Base-by-base conservation (phyloP, 2,113 vertebrate genomes). In the Lampris megalopsis region DNA sequence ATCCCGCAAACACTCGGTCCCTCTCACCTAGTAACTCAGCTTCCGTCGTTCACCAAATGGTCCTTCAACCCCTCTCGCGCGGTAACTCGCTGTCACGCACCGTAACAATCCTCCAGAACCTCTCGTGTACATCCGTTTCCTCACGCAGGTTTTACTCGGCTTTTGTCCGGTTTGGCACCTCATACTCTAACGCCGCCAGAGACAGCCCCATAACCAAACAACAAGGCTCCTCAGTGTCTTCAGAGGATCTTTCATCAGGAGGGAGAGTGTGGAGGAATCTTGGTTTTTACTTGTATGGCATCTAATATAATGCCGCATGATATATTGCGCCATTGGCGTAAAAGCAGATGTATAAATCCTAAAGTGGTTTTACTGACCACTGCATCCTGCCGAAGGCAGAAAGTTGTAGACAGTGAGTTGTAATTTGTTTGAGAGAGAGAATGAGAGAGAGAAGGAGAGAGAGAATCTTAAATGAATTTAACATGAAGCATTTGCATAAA, bases 381-480 rank as follows among this genome's bases (percentile, higher is more conserved):
- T 84, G 81, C 64, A 81, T 76, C 73, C 52, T 71, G 64, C 45
- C 77, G 83, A 86, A 40, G 36, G 9, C 13, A 59, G 57, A 59
- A 5, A 40, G 57, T 40, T 36, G 9, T 36, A 40, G 37, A 11
- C 36, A 40, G 57, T 9, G 57, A 59, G 6, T 36, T n/a, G 9
- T n/a, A 59, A 5, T 40, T 6, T 8, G 57, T 40, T 6, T 40
- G 9, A 60, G 37, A 41, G 40, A 59, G 50, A 36, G 42, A 38
- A 49, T 54, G 43, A 49, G 53, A 42, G 36, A 49, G 41, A 61
- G 59, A 61, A 40, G 13, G 59, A 61, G 59, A 61, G 59, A 43
- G 59, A 42, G 7, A 42, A 2, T 24, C 6, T 35, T 36, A 37
- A 45, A 45, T 45, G 43, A 45, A 45, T 45, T 45, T 5, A 45